Evolutionary conservation across 2,113 vertebrate genomes (phyloP), one percentile per base, ranked within the genome.

Genomic region (Camelus bactrianus): DNA sequence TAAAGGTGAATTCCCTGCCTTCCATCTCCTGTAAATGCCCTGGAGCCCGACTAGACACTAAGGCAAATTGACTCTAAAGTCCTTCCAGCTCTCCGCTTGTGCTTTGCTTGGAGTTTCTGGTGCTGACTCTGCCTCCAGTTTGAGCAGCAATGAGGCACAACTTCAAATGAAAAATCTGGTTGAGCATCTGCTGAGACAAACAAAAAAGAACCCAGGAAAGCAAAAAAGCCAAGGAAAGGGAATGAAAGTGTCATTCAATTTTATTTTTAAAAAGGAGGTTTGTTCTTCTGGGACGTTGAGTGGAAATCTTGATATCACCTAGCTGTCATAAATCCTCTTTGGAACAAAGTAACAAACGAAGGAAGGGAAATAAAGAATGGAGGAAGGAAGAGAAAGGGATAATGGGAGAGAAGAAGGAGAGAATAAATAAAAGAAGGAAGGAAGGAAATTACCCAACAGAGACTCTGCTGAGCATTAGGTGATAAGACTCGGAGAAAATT

Each of bases 131-230:
- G 80, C 32, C 30, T 58, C n/a, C 28, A 48, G 7, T 19, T 38
- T 94, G 54, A 86, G 60, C 19, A 82, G 50, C 3, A 79, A 28
- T 6, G 6, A 94, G 32, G 16, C 89, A 35, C 8, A 12, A 87
- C 80, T 93, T 93, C n/a, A 76, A 91, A 32, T 46, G 65, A 93
- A 94, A 94, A 95, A 82, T 26, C 60, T 91, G 13, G 26, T 50
- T 81, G 73, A 85, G 12, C 26, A 77, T 69, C 24, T 92, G 42
- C 77, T 65, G 64, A 82, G 38, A 76, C n/a, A 94, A 65, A 77
- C 24, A 46, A 64, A 67, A 80, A 82, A 81, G 52, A 77, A 58
- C 64, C 80, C 22, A 58, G 32, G 60, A 48, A 92, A 77, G 38
- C 30, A 62, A 50, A 72, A 72, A 56, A 62, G 46, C 24, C 9